A percentile compares a stretch with the other conserved stretches of the same genome.
phyloP scores from a whole-genome alignment of 2,113 vertebrate species.

The Steatornis caripensis region DNA sequence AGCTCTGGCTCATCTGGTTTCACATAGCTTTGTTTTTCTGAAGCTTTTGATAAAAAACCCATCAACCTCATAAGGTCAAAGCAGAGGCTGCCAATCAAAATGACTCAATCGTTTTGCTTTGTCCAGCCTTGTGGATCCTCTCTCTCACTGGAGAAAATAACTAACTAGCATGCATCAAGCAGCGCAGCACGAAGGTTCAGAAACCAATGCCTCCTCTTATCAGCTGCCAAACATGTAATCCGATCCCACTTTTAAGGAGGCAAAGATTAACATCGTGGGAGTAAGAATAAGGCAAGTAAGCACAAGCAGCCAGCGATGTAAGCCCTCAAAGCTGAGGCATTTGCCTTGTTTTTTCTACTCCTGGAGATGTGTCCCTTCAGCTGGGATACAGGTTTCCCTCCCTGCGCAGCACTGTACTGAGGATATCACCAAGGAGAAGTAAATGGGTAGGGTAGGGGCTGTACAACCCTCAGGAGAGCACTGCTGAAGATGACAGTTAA shows the following conservation, averaged over 20 bases:
- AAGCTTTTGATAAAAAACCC: background rate
- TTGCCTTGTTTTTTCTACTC: background rate
- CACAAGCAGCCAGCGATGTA: background rate
- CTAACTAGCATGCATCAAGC: background rate
- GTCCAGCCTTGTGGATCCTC: background rate
- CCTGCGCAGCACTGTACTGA: background rate
- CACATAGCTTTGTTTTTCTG: background rate
- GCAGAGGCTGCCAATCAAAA: background rate
- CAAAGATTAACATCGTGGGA: slow-evolving; percentile 27
- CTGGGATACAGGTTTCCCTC: background rate
- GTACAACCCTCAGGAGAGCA: background rate
- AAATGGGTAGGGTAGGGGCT: background rate
- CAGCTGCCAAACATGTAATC: slow-evolving; percentile 10
- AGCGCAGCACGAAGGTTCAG: background rate
- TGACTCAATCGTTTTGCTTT: background rate
- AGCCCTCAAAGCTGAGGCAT: background rate
- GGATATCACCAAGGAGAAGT: background rate
- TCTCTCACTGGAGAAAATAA: background rate
- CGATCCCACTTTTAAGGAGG: background rate
- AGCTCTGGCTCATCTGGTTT: background rate
- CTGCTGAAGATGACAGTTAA: background rate
- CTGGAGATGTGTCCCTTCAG: background rate
- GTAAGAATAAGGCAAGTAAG: slow-evolving; percentile 2
- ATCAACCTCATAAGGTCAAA: background rate
- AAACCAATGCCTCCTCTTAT: slow-evolving; percentile 29